phyloP scores from a whole-genome alignment of 1,140 invertebrate species.

The Idris sp. region DNA sequence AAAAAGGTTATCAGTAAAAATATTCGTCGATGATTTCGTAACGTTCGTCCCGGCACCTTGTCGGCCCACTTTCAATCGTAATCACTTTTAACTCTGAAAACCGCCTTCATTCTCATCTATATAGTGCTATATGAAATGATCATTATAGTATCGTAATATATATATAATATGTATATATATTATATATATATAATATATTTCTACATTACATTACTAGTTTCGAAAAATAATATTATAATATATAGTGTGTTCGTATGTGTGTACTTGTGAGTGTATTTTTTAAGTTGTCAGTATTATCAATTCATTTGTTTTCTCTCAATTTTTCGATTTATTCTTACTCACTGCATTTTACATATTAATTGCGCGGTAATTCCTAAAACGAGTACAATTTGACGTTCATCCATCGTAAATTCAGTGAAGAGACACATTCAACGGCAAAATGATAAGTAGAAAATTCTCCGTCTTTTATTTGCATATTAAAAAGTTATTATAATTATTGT shows the following conservation, averaged over 20 bases:
- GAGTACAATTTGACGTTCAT: slow-evolving; percentile 67
- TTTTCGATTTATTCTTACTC: slow-evolving; percentile 47
- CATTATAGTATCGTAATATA: slow-evolving; percentile 72
- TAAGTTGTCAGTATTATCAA: slow-evolving; percentile 66
- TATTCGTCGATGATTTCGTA: slow-evolving; percentile 63
- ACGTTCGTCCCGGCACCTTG: slow-evolving; percentile 53
- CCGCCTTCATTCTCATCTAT: slow-evolving; percentile 66
- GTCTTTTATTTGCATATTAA: too few species aligned
- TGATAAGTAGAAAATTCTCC: too few species aligned
- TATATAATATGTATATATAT: slow-evolving; percentile 69
- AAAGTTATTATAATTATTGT: too few species aligned
- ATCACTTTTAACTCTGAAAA: slow-evolving; percentile 65
- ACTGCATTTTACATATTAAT: slow-evolving; percentile 65
- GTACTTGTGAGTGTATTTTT: slow-evolving; percentile 59
- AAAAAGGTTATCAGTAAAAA: slow-evolving; percentile 73
- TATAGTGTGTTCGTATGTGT: slow-evolving; percentile 69
- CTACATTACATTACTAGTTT: slow-evolving; percentile 77
- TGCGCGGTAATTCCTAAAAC: slow-evolving; percentile 69
- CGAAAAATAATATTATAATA: slow-evolving; percentile 79
- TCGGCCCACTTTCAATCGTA: slow-evolving; percentile 67
- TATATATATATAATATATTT: slow-evolving; percentile 71
- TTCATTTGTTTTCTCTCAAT: slow-evolving; percentile 60
- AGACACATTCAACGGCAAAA: too few species aligned
- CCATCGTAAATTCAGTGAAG: slow-evolving; percentile 55
- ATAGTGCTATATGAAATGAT: slow-evolving; percentile 73